These are phyloP conservation scores for Nettapus auritus DNA, from an alignment of 2,113 vertebrate genomes.

Conservation along the genomic window DNA sequence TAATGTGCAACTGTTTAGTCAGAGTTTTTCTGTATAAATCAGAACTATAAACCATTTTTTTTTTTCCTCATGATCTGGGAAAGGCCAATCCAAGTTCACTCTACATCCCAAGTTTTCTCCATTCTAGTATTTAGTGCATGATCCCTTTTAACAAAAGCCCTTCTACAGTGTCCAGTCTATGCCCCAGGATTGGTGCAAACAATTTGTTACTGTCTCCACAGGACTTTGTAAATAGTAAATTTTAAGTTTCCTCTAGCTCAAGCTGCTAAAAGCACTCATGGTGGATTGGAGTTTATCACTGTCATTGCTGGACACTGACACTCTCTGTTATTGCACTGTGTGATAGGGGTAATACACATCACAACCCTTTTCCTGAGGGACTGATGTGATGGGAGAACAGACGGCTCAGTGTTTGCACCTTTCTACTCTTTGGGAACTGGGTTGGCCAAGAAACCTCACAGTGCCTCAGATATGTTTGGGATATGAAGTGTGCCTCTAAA, in stretches of 20 bases:
- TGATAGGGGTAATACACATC: too few relatives aligned
- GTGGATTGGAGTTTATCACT: background rate
- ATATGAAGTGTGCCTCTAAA: background rate
- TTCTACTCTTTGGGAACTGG: background rate
- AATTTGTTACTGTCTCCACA: background rate
- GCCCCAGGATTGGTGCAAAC: background rate
- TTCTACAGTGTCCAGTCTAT: background rate
- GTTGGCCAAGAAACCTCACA: background rate
- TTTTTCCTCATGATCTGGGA: background rate
- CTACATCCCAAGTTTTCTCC: background rate
- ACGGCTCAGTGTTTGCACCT: background rate
- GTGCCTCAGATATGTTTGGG: background rate
- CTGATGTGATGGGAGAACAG: background rate
- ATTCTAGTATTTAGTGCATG: background rate
- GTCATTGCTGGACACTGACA: background rate
- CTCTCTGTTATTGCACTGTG: background rate
- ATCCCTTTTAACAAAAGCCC: background rate
- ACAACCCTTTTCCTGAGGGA: background rate
- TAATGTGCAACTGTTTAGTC: background rate
- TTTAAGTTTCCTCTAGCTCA: background rate
- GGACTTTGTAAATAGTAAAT: background rate
- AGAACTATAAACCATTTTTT: background rate
- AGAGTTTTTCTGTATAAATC: background rate
- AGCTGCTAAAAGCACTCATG: background rate
- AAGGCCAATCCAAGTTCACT: background rate